These are phyloP conservation scores for Lasioglossum marginatum DNA, from an alignment of 2,888 invertebrate genomes.

Conservation along the genomic window DNA sequence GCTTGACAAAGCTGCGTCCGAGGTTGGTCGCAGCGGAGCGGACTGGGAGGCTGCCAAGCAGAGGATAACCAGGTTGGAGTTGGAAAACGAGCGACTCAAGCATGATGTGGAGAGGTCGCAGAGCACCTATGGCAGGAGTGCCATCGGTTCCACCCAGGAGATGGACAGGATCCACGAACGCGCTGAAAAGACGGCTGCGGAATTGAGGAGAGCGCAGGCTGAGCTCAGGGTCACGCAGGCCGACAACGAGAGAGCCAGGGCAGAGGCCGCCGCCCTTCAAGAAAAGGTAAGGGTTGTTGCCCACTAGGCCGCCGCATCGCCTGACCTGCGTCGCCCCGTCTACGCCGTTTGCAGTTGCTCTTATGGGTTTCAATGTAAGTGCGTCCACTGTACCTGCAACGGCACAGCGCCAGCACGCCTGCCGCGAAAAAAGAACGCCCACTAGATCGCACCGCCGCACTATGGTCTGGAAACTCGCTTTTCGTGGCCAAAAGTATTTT, in stretches of 20 bases:
- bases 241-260: constrained; percentile 94
- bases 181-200: constrained; percentile 93
- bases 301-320: too few species aligned
- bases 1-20: constrained; percentile 95
- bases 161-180: constrained; percentile 93
- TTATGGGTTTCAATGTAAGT: too few species aligned
- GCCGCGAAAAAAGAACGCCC: too few species aligned
- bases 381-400: too few species aligned
- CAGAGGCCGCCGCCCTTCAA: constrained; percentile 93
- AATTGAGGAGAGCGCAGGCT: constrained; percentile 94
- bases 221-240: constrained; percentile 96
- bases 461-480: too few species aligned
- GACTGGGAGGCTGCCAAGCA: constrained; percentile 96
- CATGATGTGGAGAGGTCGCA: constrained; percentile 94
- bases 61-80: constrained; percentile 92
- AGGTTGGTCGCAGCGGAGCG: constrained; percentile 94
- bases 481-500: too few species aligned
- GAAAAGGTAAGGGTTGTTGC: constrained; percentile 93
- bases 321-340: too few species aligned
- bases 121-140: constrained; percentile 93
- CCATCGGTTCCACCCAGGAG: constrained; percentile 93
- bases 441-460: too few species aligned
- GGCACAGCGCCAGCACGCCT: too few species aligned
- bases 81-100: constrained; percentile 95
- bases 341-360: too few species aligned